These are phyloP conservation scores for Ageneiosus marmoratus DNA, from an alignment of 2,113 vertebrate genomes.

Conservation along the genomic window DNA sequence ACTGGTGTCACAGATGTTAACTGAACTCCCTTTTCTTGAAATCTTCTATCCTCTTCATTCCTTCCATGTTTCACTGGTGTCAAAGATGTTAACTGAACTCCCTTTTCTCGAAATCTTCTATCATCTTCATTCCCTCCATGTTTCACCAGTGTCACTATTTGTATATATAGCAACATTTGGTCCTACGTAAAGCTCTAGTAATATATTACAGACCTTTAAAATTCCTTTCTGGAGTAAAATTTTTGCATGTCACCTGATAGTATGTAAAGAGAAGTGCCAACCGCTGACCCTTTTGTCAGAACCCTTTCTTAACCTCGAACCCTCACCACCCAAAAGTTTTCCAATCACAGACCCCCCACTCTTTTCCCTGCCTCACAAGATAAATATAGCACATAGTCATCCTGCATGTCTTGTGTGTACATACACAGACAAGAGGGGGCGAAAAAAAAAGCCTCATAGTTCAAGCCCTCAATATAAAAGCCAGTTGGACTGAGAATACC, in stretches of 20 bases:
- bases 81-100: no score
- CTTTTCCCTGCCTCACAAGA: conserved; percentile 57
- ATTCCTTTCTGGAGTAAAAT: conserved; percentile 19
- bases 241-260: conserved; percentile 10
- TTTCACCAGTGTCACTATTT: conserved; percentile 58
- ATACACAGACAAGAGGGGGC: conserved; percentile 38
- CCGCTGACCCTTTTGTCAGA: conserved; percentile 60
- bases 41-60: no score
- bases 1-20: no score
- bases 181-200: not conserved
- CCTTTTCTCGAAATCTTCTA: conserved; percentile 45
- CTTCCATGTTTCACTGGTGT: no score
- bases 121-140: conserved; percentile 72
- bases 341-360: conserved; percentile 64
- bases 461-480: conserved; percentile 47
- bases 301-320: conserved; percentile 60
- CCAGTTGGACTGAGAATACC: conserved; percentile 27
- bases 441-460: conserved; percentile 19
- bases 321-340: conserved; percentile 68
- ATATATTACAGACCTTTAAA: conserved; percentile 11
- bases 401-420: conserved; percentile 58
- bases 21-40: no score
- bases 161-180: conserved; percentile 31
- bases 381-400: conserved; percentile 76
- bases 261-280: conserved; percentile 46